Evolutionary conservation across 2,797 vertebrate species (phyloP), one percentile per base, ranked within the genome.

Genomic region (Paratrypauchen microcephalus): DNA sequence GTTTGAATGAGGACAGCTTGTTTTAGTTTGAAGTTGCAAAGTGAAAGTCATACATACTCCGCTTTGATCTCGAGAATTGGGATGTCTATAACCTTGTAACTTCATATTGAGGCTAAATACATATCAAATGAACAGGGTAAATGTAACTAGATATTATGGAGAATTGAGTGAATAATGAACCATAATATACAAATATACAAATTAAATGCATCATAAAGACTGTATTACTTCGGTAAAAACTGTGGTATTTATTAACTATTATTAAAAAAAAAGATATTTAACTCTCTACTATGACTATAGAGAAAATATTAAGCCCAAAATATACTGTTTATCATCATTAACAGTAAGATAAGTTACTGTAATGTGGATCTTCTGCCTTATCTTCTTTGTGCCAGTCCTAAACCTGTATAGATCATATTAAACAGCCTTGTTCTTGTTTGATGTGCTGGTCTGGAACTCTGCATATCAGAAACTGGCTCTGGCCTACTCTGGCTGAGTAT

Each of bases 391-490:
- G 58, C 6, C 58, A 12, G 32, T 23, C 30, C 32, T 13, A 61
- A 61, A 11, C 59, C 32, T 23, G 18, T 55, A 52, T 8, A 52
- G 50, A 52, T 6, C 7, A 52, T 13, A 13, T 4, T 45, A 6
- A 45, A 15, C 39, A 3, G 19, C 50, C 50, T 2, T 21, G 6
- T 52, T 52, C 50, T 50, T 52, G 50, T 8, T 52, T 13, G 21
- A 56, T 23, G 62, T 64, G 15, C 48, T 50, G 48, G 64, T 8
- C 65, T 68, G 41, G 60, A 69, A 50, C 19, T 11, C 15, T 71
- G 71, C 57, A 54, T 75, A 83, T 81, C 70, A 66, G 62, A 55
- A 77, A 54, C 76, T 82, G 74, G 76, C 73, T 60, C 56, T 50
- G 52, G 58, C 28, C 68, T 74, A n/a, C n/a, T n/a, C n/a, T 80